Conservation (phyloP, 2,113 vertebrate species). For the Epinephelus moara region DNA sequence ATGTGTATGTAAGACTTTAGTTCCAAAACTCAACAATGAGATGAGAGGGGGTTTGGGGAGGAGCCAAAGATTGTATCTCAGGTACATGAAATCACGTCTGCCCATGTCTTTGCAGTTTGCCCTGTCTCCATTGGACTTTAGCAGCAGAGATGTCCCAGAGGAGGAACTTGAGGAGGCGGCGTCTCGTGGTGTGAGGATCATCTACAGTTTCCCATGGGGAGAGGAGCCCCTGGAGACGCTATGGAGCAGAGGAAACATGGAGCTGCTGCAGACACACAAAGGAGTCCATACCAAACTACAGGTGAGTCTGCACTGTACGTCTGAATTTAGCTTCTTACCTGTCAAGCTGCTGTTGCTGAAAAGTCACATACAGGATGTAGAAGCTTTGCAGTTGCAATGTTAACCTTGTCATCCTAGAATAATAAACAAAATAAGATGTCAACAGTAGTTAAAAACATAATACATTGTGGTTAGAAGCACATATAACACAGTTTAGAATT, state of each 20-base stretch:
- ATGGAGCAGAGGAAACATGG: constrained; percentile 86
- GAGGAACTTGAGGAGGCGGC: constrained; percentile 72
- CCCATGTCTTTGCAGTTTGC: constrained; percentile 88
- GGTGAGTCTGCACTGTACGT: constrained; percentile 69
- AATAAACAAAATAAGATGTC: too few relatives aligned
- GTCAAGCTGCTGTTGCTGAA: background rate
- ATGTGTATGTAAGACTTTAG: background rate
- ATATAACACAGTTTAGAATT: too few relatives aligned
- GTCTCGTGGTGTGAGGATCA: constrained; percentile 86
- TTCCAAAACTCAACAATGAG: background rate
- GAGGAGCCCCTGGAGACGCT: constrained; percentile 91
- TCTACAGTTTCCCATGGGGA: constrained; percentile 94
- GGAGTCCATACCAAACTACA: constrained; percentile 82
- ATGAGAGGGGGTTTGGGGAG: background rate
- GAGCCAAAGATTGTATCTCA: background rate
- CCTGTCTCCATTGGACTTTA: constrained; percentile 90
- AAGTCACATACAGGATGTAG: background rate
- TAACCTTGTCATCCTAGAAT: background rate
- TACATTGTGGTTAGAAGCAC: too few relatives aligned
- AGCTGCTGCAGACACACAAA: constrained; percentile 86
- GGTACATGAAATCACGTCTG: background rate
- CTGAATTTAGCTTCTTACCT: background rate
- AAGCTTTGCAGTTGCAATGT: background rate
- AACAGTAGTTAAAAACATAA: too few relatives aligned
- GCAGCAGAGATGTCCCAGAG: constrained; percentile 85